Percentiles rank a stretch among this genome's conserved stretches.
Conservation (phyloP, 2,113 vertebrate species). For the Bufo gargarizans region DNA sequence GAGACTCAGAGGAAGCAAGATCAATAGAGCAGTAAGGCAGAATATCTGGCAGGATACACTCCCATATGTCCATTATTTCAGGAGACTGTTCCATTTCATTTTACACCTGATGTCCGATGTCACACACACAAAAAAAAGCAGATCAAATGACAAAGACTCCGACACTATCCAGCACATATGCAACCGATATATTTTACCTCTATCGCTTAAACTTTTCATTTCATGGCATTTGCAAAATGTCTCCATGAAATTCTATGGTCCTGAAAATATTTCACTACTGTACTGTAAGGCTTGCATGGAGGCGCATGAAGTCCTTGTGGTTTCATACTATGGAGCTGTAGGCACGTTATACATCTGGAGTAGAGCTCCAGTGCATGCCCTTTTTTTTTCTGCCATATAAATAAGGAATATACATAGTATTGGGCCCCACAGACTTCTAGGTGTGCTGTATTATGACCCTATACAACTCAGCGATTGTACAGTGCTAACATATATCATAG, state of each 20-base stretch:
- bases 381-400: too few relatives aligned
- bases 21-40: constrained; percentile 69
- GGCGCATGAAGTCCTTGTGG: too few relatives aligned
- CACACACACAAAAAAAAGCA: constrained; percentile 53
- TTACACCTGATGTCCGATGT: constrained; percentile 72
- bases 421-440: too few relatives aligned
- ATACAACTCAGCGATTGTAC: too few relatives aligned
- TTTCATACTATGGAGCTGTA: too few relatives aligned
- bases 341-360: too few relatives aligned
- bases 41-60: constrained; percentile 70
- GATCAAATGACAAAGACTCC: constrained; percentile 3
- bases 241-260: background rate
- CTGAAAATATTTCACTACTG: background rate
- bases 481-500: too few relatives aligned
- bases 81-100: constrained; percentile 70
- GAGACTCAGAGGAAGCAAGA: constrained; percentile 69
- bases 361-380: too few relatives aligned
- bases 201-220: background rate
- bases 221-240: background rate
- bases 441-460: too few relatives aligned
- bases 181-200: background rate
- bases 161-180: background rate
- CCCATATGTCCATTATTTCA: constrained; percentile 69
- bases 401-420: too few relatives aligned
- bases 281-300: background rate